phyloP scores from a whole-genome alignment of 2,888 invertebrate genomes.

The Pyrrhosoma nymphula region DNA sequence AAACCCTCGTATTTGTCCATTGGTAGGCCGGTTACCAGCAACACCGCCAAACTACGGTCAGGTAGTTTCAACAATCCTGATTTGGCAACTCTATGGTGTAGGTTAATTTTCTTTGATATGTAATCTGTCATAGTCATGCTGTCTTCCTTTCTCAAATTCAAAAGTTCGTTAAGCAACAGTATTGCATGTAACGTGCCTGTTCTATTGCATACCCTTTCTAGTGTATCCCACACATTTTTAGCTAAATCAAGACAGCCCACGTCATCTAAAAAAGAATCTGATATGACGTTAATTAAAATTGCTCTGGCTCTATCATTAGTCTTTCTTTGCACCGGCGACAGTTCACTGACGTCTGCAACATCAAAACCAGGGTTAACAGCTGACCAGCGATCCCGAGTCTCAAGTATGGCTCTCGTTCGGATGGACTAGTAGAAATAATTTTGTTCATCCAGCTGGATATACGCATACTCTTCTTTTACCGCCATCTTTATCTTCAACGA shows the following conservation, averaged over 20 bases:
- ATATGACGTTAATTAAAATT: slow-evolving; percentile 8
- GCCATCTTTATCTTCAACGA: not conserved
- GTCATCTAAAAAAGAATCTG: not conserved
- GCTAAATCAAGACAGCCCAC: slow-evolving; percentile 1
- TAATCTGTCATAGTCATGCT: slow-evolving; percentile 1
- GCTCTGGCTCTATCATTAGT: not conserved
- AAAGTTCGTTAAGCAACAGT: not conserved
- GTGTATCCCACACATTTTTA: not conserved
- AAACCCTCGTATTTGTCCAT: not conserved
- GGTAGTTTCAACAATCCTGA: not conserved
- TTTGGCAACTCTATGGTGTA: slow-evolving; percentile 2
- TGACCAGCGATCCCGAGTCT: not conserved
- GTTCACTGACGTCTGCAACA: not conserved
- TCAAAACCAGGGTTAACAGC: not conserved
- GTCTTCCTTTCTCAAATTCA: slow-evolving; percentile 11
- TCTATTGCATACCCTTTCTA: not conserved
- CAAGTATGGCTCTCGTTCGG: slow-evolving; percentile 11
- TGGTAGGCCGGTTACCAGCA: not conserved
- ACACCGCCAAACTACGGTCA: not conserved
- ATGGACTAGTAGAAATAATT: not conserved
- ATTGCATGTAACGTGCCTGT: not conserved
- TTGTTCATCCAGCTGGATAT: not conserved
- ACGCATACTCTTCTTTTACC: not conserved
- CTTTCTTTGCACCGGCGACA: slow-evolving; percentile 1
- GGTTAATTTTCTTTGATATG: not conserved